These are phyloP conservation scores for Ameiurus melas DNA, from an alignment of 2,113 vertebrate genomes.

Conservation along the genomic window DNA sequence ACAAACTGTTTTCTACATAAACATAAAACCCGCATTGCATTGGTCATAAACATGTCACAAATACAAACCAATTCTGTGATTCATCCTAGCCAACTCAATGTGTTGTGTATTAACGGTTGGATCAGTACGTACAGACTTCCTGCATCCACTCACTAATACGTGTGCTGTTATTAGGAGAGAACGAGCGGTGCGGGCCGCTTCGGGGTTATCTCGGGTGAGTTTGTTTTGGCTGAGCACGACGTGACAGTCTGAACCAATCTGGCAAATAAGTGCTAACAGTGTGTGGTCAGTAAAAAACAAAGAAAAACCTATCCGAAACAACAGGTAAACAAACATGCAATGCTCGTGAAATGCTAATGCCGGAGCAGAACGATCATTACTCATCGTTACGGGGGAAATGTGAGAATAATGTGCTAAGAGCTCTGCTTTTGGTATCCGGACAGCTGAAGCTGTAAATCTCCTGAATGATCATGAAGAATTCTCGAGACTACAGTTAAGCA, in stretches of 20 bases:
- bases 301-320: neutral
- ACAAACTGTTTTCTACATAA: neutral
- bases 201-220: slow-evolving; percentile 29
- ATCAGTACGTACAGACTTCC: neutral
- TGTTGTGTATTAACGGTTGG: slow-evolving; percentile 8
- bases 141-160: neutral
- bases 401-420: neutral
- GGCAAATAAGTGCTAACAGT: slow-evolving; percentile 29
- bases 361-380: neutral
- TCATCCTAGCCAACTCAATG: neutral
- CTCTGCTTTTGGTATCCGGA: neutral
- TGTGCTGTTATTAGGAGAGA: slow-evolving; percentile 6
- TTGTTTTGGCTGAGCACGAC: slow-evolving; percentile 3
- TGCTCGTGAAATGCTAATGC: neutral
- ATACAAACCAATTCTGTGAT: neutral
- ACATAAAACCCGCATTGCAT: neutral
- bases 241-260: neutral
- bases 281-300: slow-evolving; percentile 1
- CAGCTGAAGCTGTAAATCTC: slow-evolving; percentile 20
- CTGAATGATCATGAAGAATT: neutral
- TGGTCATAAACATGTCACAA: slow-evolving; percentile 4
- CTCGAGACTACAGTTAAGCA: neutral
- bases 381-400: neutral
- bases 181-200: neutral
- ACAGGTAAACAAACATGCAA: slow-evolving; percentile 28